Evolutionary conservation across 1,140 invertebrate genomes (phyloP).

Genomic region (Zaprionus gabonicus): DNA sequence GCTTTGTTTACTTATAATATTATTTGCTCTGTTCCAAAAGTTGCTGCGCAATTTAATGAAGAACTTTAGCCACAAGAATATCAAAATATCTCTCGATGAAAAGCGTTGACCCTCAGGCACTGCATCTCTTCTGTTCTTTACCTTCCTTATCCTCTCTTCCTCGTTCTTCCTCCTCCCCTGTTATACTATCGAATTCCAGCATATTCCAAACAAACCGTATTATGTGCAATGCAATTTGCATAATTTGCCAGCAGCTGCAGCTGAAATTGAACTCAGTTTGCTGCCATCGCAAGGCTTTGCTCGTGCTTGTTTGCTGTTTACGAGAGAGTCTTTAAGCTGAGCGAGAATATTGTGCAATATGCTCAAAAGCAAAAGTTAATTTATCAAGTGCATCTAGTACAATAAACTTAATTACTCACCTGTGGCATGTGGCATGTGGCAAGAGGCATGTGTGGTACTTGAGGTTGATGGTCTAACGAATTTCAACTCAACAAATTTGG

Average conservation of each 20-base stretch:
- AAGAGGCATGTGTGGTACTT: neutral
- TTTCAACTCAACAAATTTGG: neutral
- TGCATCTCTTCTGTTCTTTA: neutral
- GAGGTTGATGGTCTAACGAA: neutral
- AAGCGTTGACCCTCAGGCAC: neutral
- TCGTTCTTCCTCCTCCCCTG: neutral
- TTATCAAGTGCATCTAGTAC: conserved; percentile 6
- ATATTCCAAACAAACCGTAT: conserved; percentile 26
- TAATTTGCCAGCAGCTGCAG: conserved; percentile 44
- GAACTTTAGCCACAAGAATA: neutral
- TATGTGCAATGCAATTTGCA: conserved; percentile 35
- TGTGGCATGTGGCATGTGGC: neutral
- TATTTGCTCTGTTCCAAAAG: conserved; percentile 6
- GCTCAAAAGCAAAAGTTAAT: conserved; percentile 12
- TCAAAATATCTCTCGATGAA: neutral
- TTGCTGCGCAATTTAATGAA: conserved; percentile 1
- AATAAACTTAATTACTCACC: conserved; percentile 15
- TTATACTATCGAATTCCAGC: neutral
- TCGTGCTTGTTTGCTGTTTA: too few species aligned
- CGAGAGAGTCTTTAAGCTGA: conserved; percentile 2
- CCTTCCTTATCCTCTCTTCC: neutral
- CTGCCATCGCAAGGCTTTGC: conserved; percentile 13
- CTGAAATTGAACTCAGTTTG: conserved; percentile 34
- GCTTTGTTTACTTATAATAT: conserved; percentile 3
- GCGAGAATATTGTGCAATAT: conserved; percentile 16